Percentiles rank a stretch among this genome's conserved stretches.
Conservation (phyloP, 64 coral and sea anemone genomes). For the Dendronephthya gigantea region DNA sequence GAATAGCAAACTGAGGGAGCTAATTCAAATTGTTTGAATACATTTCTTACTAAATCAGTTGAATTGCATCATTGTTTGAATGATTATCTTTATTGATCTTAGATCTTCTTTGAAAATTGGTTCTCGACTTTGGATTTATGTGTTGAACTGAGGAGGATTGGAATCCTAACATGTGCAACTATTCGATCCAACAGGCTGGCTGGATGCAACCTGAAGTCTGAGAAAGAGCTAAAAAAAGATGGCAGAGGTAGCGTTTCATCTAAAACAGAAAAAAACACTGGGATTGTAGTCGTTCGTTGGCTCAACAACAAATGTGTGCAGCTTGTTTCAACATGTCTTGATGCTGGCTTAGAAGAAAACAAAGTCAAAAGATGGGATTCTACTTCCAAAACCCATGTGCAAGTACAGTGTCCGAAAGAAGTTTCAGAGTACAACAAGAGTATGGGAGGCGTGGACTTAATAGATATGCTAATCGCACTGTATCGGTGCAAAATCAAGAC, state of each 20-base stretch:
- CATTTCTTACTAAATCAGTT: too few species aligned
- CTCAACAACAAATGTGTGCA: background rate
- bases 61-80: too few species aligned
- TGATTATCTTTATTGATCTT: too few species aligned
- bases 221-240: background rate
- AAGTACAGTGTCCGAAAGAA: background rate
- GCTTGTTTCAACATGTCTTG: background rate
- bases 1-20: too few species aligned
- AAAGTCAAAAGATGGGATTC: background rate
- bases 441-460: background rate
- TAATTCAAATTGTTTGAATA: too few species aligned
- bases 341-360: background rate
- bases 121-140: background rate
- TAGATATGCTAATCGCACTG: background rate
- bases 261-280: background rate
- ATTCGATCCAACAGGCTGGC: background rate
- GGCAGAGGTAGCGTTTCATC: background rate
- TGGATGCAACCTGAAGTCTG: background rate
- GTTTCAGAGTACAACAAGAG: background rate
- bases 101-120: slow-evolving; percentile 5
- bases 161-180: background rate
- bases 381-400: background rate
- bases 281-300: background rate
- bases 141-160: background rate
- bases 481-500: background rate